phyloP scores from a whole-genome alignment of 1,140 invertebrate genomes.

The Psix sp. region DNA sequence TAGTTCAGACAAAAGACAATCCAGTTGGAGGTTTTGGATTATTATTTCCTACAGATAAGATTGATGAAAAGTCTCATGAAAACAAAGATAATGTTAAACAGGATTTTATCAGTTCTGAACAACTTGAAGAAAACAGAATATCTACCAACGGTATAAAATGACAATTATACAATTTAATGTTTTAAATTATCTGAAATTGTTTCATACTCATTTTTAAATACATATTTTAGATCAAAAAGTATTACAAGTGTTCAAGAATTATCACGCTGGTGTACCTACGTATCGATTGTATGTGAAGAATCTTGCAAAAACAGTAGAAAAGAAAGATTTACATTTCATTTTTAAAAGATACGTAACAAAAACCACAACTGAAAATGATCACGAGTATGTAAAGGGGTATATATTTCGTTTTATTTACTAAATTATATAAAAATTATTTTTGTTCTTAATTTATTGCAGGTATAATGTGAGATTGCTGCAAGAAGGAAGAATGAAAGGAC shows the following conservation, averaged over 20 bases:
- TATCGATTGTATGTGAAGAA: constrained; percentile 95
- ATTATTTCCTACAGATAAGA: constrained; percentile 73
- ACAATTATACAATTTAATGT: too few species aligned
- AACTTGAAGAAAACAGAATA: constrained; percentile 83
- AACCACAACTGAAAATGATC: constrained; percentile 75
- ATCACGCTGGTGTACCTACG: constrained; percentile 87
- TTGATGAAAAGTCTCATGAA: constrained; percentile 63
- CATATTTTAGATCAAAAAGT: constrained; percentile 83
- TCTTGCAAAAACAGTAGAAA: constrained; percentile 87
- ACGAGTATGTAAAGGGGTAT: constrained; percentile 73
- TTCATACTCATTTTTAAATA: constrained; percentile 9
- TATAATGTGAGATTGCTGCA: constrained; percentile 95
- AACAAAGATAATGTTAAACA: constrained; percentile 68
- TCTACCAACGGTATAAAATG: constrained; percentile 77
- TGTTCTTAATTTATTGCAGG: constrained; percentile 53
- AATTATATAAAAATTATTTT: constrained; percentile 5
- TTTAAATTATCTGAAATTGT: too few species aligned
- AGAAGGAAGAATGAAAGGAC: constrained; percentile 96
- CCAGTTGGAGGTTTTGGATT: constrained; percentile 75
- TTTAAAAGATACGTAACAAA: constrained; percentile 83
- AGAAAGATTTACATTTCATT: constrained; percentile 87
- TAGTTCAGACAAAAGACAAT: background rate
- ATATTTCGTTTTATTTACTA: background rate
- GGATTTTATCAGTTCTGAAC: constrained; percentile 81
- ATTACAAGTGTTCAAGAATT: constrained; percentile 91